phyloP scores from a whole-genome alignment of 2,888 invertebrate genomes.

The Drosophila tripunctata region DNA sequence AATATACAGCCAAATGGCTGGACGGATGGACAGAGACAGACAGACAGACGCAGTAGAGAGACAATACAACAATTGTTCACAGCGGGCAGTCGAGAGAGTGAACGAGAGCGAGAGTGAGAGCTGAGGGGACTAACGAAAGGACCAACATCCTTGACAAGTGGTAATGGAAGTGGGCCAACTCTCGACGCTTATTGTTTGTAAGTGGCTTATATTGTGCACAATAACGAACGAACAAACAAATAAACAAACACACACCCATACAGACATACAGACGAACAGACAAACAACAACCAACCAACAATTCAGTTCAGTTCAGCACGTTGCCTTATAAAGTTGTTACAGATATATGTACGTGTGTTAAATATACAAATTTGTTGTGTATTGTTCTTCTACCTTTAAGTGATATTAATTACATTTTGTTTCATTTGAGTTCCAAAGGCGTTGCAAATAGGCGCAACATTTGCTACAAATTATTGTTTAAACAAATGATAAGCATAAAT shows the following conservation, averaged over 20 bases:
- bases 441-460: slow-evolving; percentile 35
- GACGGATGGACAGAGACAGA: slow-evolving; percentile 9
- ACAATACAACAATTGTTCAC: slow-evolving; percentile 72
- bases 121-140: slow-evolving; percentile 4
- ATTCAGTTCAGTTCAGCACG: slow-evolving; percentile 61
- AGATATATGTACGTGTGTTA: slow-evolving; percentile 61
- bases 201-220: slow-evolving; percentile 77
- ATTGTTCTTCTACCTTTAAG: slow-evolving; percentile 20
- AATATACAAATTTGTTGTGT: slow-evolving; percentile 33
- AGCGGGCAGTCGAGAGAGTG: slow-evolving; percentile 42
- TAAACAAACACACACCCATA: background rate
- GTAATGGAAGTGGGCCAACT: slow-evolving; percentile 61
- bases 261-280: background rate
- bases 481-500: slow-evolving; percentile 14
- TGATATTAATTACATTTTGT: slow-evolving; percentile 37
- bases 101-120: background rate
- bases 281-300: slow-evolving; percentile 25
- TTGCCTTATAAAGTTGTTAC: slow-evolving; percentile 75
- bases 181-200: slow-evolving; percentile 78
- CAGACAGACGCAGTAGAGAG: background rate
- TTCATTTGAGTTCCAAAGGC: background rate
- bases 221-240: slow-evolving; percentile 27
- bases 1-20: slow-evolving; percentile 39
- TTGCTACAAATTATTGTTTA: slow-evolving; percentile 26
- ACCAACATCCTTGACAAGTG: slow-evolving; percentile 37